Evolutionary conservation across 2,797 vertebrate species (phyloP).

Genomic region (Craterocephalus amniculus): DNA sequence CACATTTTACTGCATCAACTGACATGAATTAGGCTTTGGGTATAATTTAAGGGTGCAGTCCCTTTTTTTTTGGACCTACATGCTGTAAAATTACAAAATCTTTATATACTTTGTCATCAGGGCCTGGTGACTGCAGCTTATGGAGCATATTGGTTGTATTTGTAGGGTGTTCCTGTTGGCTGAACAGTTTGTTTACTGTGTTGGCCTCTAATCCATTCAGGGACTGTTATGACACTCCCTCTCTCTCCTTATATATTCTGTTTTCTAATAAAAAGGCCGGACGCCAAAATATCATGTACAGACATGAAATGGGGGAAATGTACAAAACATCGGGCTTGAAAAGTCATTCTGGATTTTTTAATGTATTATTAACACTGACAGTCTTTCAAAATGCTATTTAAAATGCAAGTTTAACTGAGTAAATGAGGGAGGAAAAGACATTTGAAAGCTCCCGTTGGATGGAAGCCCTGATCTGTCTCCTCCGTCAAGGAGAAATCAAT

Average conservation of each 20-base stretch:
- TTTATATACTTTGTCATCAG: not conserved
- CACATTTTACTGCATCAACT: not conserved
- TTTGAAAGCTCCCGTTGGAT: conserved; percentile 45
- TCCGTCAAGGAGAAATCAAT: conserved; percentile 77
- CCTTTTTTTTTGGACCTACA: not conserved
- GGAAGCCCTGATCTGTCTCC: conserved; percentile 54
- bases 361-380: conserved; percentile 31
- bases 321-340: not conserved
- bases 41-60: not conserved
- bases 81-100: not conserved
- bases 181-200: not conserved
- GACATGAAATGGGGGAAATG: not conserved
- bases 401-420: conserved; percentile 35
- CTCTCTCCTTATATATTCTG: not conserved
- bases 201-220: conserved; percentile 9
- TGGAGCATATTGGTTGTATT: not conserved
- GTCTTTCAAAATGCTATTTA: conserved; percentile 25
- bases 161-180: not conserved
- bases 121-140: not conserved
- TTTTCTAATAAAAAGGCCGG: conserved; percentile 26
- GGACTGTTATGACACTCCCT: not conserved
- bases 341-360: conserved; percentile 29
- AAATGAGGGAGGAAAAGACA: conserved; percentile 30
- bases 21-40: not conserved
- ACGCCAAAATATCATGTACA: conserved; percentile 7